Evolutionary conservation across 1,140 invertebrate genomes (phyloP), one percentile per base, ranked within the genome.

Genomic region (Druon quercuslanigerum): DNA sequence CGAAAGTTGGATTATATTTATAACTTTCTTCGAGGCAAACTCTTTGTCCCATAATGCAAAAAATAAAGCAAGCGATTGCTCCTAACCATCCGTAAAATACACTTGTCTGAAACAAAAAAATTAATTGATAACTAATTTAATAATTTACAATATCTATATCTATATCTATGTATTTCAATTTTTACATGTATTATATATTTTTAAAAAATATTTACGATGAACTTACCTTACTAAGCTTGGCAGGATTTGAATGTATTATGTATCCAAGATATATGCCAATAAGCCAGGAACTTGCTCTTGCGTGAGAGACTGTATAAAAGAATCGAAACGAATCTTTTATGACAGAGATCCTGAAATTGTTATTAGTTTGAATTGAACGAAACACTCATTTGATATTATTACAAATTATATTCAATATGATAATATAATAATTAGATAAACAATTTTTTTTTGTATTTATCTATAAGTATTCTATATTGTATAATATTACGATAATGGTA

Each of bases 231-330:
- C n/a, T 66, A 14, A 40, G 25, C 33, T 40, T 40, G 9, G 14
- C 40, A 6, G 25, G 60, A 51, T 50, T 46, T 60, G 17, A 57
- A 40, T 60, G 40, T 5, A 50, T 17, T 20, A 74, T 13, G 20
- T 93, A 94, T 17, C 93, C 93, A 17, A 91, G 82, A 33, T 92
- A 84, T 73, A 94, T 91, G 20, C 93, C 93, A 16, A 93, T 89
- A 16, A 94, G 81, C 87, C 93, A 94, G 0, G 93, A 92, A 8
- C 91, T 89, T 50, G 91, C 90, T 82, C 92, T 87, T 0, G 88
- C 90, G 80, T 92, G 91, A 14, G 83, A 81, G 11, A 74, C 71
- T 19, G 83, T 79, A 71, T 90, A 89, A 72, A 87, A 66, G 40
- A 66, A 66, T 25, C 60, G 60, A 66, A 66, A 66, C 3, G 60